phyloP scores from a whole-genome alignment of 2,888 invertebrate species.

The Zhuqinia jingwanae region DNA sequence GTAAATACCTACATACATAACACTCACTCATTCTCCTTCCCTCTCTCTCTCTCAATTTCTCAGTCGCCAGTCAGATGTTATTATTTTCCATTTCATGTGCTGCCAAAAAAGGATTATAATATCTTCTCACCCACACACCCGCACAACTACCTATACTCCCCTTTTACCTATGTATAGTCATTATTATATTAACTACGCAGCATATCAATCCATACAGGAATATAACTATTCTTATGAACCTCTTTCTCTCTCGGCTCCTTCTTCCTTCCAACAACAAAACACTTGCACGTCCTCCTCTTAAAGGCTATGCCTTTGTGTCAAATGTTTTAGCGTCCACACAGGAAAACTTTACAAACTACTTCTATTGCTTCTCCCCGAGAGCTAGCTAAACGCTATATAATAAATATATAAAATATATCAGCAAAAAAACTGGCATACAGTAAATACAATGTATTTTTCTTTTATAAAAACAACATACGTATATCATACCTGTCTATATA shows the following conservation, averaged over 20 bases:
- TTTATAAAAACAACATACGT: too few relatives aligned
- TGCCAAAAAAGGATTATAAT: conserved; percentile 68
- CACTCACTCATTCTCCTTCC: conserved; percentile 2
- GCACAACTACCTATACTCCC: too few relatives aligned
- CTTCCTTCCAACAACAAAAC: neutral
- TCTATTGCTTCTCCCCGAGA: neutral
- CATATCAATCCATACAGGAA: too few relatives aligned
- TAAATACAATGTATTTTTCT: too few relatives aligned
- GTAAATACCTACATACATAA: too few relatives aligned
- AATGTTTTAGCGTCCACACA: neutral
- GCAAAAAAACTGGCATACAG: too few relatives aligned
- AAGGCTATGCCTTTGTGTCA: neutral
- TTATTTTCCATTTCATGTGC: conserved; percentile 56
- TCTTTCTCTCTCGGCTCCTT: neutral
- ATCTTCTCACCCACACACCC: conserved; percentile 36
- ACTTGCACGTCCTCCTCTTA: neutral
- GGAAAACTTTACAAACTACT: conserved; percentile 3
- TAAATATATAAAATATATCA: too few relatives aligned
- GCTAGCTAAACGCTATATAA: neutral
- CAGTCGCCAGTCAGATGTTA: conserved; percentile 36
- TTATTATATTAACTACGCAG: too few relatives aligned
- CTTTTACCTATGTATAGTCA: too few relatives aligned
- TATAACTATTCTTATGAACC: neutral
- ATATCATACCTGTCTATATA: neutral
- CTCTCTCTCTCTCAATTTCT: neutral